phyloP scores from a whole-genome alignment of 2,113 vertebrate species.

The Eupsittula cactorum region DNA sequence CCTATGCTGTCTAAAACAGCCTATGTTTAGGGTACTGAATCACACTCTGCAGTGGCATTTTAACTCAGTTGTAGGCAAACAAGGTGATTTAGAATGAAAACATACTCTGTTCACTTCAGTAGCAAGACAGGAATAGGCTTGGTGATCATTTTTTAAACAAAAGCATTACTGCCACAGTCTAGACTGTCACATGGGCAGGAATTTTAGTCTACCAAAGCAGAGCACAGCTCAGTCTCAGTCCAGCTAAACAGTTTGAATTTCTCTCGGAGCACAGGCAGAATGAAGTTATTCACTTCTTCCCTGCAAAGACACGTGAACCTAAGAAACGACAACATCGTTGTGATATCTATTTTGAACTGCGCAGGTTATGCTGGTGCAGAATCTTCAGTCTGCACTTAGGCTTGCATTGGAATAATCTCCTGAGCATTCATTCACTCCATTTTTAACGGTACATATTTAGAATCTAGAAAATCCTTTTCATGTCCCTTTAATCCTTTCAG shows the following conservation, averaged over 20 bases:
- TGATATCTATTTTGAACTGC: not conserved
- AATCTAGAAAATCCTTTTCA: not conserved
- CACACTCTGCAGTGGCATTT: not conserved
- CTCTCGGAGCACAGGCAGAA: not conserved
- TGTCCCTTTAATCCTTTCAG: not conserved
- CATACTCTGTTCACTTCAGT: not conserved
- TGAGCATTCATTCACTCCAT: not conserved
- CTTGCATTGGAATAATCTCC: not conserved
- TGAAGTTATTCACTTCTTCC: not conserved
- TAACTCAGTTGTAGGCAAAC: not conserved
- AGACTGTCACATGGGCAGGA: not conserved
- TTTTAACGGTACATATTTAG: not conserved
- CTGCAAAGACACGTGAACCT: not conserved
- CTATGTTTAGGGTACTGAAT: not conserved
- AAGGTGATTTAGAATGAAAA: not conserved
- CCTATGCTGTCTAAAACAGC: not conserved
- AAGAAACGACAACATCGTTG: not conserved
- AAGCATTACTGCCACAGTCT: not conserved
- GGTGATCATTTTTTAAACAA: not conserved
- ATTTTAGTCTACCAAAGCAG: not conserved
- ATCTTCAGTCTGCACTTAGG: not conserved
- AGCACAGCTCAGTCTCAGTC: not conserved
- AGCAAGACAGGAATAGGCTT: not conserved
- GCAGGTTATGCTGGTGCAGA: not conserved
- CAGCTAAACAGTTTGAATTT: not conserved